These are phyloP conservation scores for Ranitomeya variabilis DNA, from an alignment of 2,113 vertebrate species.

Conservation along the genomic window DNA sequence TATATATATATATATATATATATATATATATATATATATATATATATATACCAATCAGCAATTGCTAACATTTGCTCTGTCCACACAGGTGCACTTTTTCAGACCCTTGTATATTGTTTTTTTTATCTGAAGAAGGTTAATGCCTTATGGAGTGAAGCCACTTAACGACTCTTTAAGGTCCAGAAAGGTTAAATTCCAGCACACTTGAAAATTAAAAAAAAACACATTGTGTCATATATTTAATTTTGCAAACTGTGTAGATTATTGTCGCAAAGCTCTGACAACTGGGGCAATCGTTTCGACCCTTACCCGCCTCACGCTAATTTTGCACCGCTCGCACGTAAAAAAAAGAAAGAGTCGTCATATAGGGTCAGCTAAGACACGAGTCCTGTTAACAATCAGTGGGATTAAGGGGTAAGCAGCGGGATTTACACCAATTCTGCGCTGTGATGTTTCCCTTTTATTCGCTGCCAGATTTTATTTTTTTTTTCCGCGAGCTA, in stretches of 20 bases:
- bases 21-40: too few species aligned
- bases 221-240: conserved; percentile 9
- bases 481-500: neutral
- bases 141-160: neutral
- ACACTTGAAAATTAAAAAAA: conserved; percentile 9
- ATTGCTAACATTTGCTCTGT: conserved; percentile 10
- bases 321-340: neutral
- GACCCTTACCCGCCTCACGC: neutral
- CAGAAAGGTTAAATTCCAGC: neutral
- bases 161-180: neutral
- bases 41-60: neutral
- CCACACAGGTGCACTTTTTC: conserved; percentile 33
- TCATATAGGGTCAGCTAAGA: conserved; percentile 16
- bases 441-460: conserved; percentile 29
- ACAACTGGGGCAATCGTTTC: conserved; percentile 6
- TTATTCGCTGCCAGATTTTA: conserved; percentile 30
- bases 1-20: too few species aligned
- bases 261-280: conserved; percentile 5
- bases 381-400: conserved; percentile 27
- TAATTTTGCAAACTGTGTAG: conserved; percentile 5
- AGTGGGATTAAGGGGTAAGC: conserved; percentile 27
- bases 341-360: neutral
- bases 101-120: conserved; percentile 23
- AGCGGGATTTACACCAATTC: conserved; percentile 20
- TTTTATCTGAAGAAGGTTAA: conserved; percentile 3